Conservation (phyloP, 2,888 invertebrate genomes). For the Epirrhoe alternata region DNA sequence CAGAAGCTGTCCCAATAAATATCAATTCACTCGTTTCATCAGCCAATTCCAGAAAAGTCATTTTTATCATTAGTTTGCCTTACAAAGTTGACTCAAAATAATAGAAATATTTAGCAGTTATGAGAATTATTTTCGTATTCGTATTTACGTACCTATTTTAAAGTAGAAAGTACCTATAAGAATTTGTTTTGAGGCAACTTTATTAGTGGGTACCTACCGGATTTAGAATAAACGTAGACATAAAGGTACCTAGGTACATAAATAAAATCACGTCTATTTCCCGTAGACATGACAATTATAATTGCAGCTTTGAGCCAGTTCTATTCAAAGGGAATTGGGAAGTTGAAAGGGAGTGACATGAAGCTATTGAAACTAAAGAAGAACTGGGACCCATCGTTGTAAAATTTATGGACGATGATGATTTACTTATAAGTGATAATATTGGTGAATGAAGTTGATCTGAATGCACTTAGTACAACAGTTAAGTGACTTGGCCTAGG, state of each 20-base stretch:
- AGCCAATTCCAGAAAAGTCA: slow-evolving; percentile 25
- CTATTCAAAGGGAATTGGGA: no score
- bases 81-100: slow-evolving; percentile 21
- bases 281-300: no score
- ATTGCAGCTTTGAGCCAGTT: no score
- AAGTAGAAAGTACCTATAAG: not conserved
- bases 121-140: not conserved
- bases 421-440: no score
- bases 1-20: not conserved
- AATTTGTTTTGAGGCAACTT: slow-evolving; percentile 22
- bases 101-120: slow-evolving; percentile 1
- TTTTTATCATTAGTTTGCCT: slow-evolving; percentile 13
- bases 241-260: not conserved
- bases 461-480: no score
- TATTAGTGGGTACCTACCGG: slow-evolving; percentile 14
- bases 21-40: slow-evolving; percentile 8
- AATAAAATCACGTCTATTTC: not conserved
- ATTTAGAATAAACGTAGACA: slow-evolving; percentile 3
- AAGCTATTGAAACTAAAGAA: no score
- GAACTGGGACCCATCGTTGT: no score
- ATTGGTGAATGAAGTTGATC: no score
- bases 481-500: no score
- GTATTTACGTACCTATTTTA: no score
- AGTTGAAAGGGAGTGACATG: no score
- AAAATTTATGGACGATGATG: no score